Conservation (phyloP, 2,113 vertebrate species). For the Misgurnus mizolepis region DNA sequence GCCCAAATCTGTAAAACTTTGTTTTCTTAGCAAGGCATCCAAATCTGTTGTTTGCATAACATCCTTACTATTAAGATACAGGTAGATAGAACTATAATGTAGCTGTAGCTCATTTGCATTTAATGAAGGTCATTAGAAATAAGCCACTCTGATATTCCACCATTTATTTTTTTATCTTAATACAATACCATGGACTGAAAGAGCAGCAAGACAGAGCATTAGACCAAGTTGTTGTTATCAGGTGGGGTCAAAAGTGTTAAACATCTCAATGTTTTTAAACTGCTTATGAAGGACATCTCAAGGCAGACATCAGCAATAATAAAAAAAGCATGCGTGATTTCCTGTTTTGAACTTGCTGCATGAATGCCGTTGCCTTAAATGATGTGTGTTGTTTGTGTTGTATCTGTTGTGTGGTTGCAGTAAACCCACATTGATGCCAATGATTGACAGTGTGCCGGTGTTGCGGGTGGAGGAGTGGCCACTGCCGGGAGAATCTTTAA, state of each 20-base stretch:
- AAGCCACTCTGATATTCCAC: no score
- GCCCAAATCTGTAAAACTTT: not conserved
- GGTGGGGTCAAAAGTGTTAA: not conserved
- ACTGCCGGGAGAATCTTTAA: conserved; percentile 81
- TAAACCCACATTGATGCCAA: conserved; percentile 72
- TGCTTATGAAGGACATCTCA: conserved; percentile 1
- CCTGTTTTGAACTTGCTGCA: not conserved
- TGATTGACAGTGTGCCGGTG: conserved; percentile 80
- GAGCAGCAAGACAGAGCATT: not conserved
- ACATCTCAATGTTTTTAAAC: not conserved
- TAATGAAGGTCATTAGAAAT: not conserved
- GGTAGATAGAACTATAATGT: no score
- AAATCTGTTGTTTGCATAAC: not conserved
- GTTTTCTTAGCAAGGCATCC: not conserved
- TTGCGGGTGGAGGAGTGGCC: conserved; percentile 94
- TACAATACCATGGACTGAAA: not conserved
- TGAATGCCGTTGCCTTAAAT: not conserved
- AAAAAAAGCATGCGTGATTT: conserved; percentile 12
- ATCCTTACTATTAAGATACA: not conserved
- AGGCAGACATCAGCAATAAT: conserved; percentile 4
- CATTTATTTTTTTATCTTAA: no score
- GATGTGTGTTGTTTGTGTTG: conserved; percentile 7
- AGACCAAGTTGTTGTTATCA: not conserved
- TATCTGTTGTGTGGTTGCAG: conserved; percentile 59
- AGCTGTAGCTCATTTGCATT: not conserved